Evolutionary conservation across 2,113 vertebrate species (phyloP), one percentile per base, ranked within the genome.

Genomic region (Poicephalus gulielmi): DNA sequence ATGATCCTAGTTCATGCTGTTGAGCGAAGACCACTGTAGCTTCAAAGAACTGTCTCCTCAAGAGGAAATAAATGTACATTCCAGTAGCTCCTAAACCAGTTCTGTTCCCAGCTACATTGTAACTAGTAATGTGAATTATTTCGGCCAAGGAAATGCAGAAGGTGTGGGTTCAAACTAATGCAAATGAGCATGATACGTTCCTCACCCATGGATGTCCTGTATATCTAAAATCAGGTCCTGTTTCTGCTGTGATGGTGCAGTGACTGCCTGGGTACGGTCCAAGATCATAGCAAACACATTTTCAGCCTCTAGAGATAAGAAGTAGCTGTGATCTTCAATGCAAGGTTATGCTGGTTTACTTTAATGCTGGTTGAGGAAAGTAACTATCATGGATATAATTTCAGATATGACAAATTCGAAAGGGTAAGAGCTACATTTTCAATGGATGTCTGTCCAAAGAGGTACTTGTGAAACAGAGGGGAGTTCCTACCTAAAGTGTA

Each of bases 101-200:
- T 91, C 22, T 74, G 8, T 64, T 79, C 10, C 41, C 13, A 53
- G 39, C 5, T 68, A 41, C 2, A 2, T 10, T 79, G 5, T 35
- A 46, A 62, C 55, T 78, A 82, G 44, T 43, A n/a, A 16, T 57
- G 7, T 74, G 19, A 64, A 71, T 62, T 69, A 60, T 22, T 87
- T 74, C 33, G 33, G 27, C 22, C 23, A 47, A 82, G 11, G 3
- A 78, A 79, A 87, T 15, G 25, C 17, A 47, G n/a, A 86, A 77
- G 63, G 35, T 16, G 1, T 47, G 52, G 28, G 3, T 22, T 82
- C 13, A 81, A 17, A 12, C 5, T 75, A 50, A 64, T n/a, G 16
- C 0, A 2, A 76, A 53, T 41, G 10, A 49, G 10, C 11, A 24
- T 0, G 0, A 44, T 33, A 9, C 70, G 10, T 44, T 70, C 7